Percentiles rank a stretch among this genome's conserved stretches.
These are phyloP conservation scores for Octonoba sinensis DNA, from an alignment of 2,888 invertebrate species.

Conservation along the genomic window DNA sequence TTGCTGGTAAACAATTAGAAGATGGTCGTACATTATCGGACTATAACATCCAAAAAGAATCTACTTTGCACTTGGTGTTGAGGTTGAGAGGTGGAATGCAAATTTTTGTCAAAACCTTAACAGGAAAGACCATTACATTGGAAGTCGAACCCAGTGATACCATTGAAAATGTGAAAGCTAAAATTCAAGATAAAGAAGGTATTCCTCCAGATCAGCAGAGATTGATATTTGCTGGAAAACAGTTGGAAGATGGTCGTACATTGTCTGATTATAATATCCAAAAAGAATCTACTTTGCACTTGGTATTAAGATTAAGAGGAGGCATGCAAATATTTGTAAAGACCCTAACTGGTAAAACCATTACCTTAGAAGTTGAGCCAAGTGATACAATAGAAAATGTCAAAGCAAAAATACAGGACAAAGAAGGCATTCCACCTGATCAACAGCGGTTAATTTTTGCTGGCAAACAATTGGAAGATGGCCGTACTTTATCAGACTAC, in stretches of 20 bases:
- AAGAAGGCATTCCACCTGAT: slow-evolving; percentile 91
- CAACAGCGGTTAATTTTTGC: slow-evolving; percentile 84
- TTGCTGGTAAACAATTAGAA: slow-evolving; percentile 77
- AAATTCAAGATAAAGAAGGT: slow-evolving; percentile 92
- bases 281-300: slow-evolving; percentile 72
- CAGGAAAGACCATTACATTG: slow-evolving; percentile 86
- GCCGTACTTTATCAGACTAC: slow-evolving; percentile 76
- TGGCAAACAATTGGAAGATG: slow-evolving; percentile 77
- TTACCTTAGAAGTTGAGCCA: slow-evolving; percentile 91
- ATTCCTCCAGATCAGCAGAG: slow-evolving; percentile 92
- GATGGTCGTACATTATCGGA: slow-evolving; percentile 77
- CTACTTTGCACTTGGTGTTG: slow-evolving; percentile 71
- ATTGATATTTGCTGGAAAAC: slow-evolving; percentile 78
- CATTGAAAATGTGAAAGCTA: slow-evolving; percentile 94
- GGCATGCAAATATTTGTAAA: slow-evolving; percentile 54
- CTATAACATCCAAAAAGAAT: slow-evolving; percentile 77
- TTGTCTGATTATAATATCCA: slow-evolving; percentile 78
- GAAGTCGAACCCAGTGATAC: slow-evolving; percentile 93
- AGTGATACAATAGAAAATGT: slow-evolving; percentile 95
- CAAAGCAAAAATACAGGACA: slow-evolving; percentile 91
- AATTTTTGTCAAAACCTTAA: slow-evolving; percentile 15
- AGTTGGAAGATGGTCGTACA: slow-evolving; percentile 77
- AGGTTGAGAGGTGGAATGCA: slow-evolving; percentile 68
- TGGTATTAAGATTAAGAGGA: slow-evolving; percentile 70
- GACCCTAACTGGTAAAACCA: slow-evolving; percentile 89